A percentile compares a stretch with the other conserved stretches of the same genome.
Conservation (phyloP, 2,888 invertebrate genomes). For the Elysia crispata region DNA sequence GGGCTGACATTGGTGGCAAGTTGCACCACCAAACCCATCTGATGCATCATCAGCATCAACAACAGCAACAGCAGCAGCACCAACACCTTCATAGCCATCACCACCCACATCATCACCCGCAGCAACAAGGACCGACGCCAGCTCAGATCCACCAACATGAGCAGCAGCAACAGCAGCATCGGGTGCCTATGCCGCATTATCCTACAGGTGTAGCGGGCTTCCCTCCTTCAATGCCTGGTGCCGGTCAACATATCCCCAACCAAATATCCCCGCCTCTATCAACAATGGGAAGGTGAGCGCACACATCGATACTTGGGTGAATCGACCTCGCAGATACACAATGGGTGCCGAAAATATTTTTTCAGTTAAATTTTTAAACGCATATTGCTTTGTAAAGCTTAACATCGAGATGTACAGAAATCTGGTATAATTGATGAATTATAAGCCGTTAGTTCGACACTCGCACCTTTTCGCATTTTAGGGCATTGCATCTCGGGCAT, state of each 20-base stretch:
- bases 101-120: not conserved
- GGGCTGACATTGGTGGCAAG: constrained; percentile 66
- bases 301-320: not conserved
- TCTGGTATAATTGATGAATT: not conserved
- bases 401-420: not conserved
- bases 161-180: too few species aligned
- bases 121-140: not conserved
- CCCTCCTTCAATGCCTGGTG: too few species aligned
- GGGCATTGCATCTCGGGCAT: too few species aligned
- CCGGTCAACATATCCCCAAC: constrained; percentile 56
- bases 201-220: too few species aligned
- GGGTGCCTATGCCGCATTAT: too few species aligned
- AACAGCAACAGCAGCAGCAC: constrained; percentile 49
- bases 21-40: constrained; percentile 60
- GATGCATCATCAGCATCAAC: constrained; percentile 44
- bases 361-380: too few species aligned
- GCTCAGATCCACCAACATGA: not conserved
- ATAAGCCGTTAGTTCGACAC: too few species aligned
- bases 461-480: too few species aligned
- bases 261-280: constrained; percentile 62
- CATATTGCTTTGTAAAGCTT: too few species aligned
- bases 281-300: not conserved
- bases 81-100: constrained; percentile 36
- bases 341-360: too few species aligned
- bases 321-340: too few species aligned